phyloP scores from a whole-genome alignment of 2,888 invertebrate species.

The Drosophila macrothrix region DNA sequence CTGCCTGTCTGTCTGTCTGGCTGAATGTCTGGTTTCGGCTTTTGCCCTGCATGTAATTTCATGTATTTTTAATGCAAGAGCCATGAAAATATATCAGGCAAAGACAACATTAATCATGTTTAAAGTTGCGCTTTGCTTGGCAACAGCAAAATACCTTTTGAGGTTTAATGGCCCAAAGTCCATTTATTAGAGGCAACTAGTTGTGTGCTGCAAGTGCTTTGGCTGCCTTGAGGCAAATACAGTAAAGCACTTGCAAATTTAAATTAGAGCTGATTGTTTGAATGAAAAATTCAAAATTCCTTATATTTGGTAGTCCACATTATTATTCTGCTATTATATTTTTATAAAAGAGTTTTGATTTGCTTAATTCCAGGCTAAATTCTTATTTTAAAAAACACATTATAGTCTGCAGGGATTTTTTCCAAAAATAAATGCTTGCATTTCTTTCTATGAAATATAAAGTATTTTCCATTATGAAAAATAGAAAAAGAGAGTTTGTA shows the following conservation, averaged over 20 bases:
- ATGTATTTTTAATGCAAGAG: constrained; percentile 67
- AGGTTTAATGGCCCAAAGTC: constrained; percentile 37
- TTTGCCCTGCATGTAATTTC: constrained; percentile 59
- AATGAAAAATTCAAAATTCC: neutral
- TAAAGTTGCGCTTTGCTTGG: constrained; percentile 50
- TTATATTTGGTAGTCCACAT: neutral
- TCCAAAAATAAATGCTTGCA: neutral
- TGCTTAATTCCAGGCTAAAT: neutral
- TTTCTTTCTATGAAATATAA: neutral
- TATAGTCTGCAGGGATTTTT: neutral
- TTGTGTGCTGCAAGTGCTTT: constrained; percentile 29
- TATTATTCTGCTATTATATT: neutral
- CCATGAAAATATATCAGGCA: constrained; percentile 54
- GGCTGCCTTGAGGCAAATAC: constrained; percentile 21
- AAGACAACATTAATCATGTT: constrained; percentile 67
- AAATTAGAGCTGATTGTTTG: neutral
- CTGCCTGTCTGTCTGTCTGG: constrained; percentile 1
- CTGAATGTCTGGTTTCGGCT: neutral
- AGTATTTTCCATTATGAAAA: neutral
- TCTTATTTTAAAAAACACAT: neutral
- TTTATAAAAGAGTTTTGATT: neutral
- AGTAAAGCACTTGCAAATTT: neutral
- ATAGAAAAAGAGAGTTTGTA: neutral
- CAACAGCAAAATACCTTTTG: constrained; percentile 29
- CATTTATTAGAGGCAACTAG: constrained; percentile 66